A percentile compares a stretch with the other conserved stretches of the same genome.
These are phyloP conservation scores for Chamaea fasciata DNA, from an alignment of 2,113 vertebrate genomes.

Conservation along the genomic window DNA sequence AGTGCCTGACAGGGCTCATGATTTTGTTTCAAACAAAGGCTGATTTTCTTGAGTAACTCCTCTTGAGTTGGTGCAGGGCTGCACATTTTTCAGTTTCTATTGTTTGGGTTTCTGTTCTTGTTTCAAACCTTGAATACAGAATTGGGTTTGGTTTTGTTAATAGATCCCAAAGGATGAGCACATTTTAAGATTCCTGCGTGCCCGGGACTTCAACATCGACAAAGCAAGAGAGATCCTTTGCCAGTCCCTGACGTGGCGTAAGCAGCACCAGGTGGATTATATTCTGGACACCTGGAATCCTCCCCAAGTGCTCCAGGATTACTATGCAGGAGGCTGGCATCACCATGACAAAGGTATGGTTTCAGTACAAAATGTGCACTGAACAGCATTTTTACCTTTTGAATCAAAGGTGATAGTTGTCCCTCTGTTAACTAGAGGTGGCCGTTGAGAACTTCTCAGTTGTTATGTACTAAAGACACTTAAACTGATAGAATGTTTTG, in stretches of 20 bases:
- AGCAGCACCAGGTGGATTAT: slow-evolving; percentile 94
- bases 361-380: neutral
- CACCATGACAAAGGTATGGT: slow-evolving; percentile 89
- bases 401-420: neutral
- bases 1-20: neutral
- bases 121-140: neutral
- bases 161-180: slow-evolving; percentile 97
- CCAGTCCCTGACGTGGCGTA: slow-evolving; percentile 93
- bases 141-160: neutral
- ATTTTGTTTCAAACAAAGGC: neutral
- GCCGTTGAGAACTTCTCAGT: neutral
- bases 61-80: neutral
- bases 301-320: slow-evolving; percentile 88
- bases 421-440: neutral
- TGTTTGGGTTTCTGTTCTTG: neutral
- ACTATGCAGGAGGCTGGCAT: slow-evolving; percentile 93
- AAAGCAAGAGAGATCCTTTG: slow-evolving; percentile 90
- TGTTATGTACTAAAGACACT: neutral
- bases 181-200: slow-evolving; percentile 90
- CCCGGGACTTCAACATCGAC: slow-evolving; percentile 91
- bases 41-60: neutral
- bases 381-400: neutral
- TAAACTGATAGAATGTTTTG: neutral
- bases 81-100: neutral
- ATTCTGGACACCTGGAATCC: slow-evolving; percentile 88